Conservation (phyloP, 2,797 vertebrate species). For the Alauda arvensis region DNA sequence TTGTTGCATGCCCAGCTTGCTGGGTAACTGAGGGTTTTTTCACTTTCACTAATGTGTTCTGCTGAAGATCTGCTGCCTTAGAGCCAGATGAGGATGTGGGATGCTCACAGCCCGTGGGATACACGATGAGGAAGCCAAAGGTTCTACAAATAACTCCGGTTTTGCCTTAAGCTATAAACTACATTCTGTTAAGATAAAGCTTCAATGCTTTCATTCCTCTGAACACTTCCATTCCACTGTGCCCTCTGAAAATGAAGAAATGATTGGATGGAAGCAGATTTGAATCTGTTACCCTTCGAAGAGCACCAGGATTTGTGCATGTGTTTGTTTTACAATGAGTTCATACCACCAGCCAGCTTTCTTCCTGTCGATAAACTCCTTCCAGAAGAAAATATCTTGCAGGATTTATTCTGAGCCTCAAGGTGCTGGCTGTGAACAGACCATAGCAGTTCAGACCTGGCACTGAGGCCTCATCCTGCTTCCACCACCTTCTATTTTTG, state of each 20-base stretch:
- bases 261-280: slow-evolving; percentile 1
- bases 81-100: background rate
- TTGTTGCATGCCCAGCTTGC: background rate
- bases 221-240: background rate
- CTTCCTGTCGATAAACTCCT: slow-evolving; percentile 12
- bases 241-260: slow-evolving; percentile 48
- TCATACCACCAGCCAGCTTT: background rate
- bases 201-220: background rate
- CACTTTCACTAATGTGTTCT: background rate
- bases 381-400: background rate
- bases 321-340: slow-evolving; percentile 10
- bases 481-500: background rate
- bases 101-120: background rate
- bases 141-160: background rate
- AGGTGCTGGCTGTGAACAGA: slow-evolving; percentile 24
- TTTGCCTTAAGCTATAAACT: slow-evolving; percentile 10
- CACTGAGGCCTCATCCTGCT: background rate
- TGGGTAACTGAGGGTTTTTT: background rate
- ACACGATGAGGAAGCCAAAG: background rate
- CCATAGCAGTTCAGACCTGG: background rate
- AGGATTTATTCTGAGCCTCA: background rate
- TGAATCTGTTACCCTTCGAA: background rate
- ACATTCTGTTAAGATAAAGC: background rate
- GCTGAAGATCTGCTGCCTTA: background rate
- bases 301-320: slow-evolving; percentile 11